Base-by-base conservation (phyloP, 92 coral and sea anemone species). In the Siderastrea radians region DNA sequence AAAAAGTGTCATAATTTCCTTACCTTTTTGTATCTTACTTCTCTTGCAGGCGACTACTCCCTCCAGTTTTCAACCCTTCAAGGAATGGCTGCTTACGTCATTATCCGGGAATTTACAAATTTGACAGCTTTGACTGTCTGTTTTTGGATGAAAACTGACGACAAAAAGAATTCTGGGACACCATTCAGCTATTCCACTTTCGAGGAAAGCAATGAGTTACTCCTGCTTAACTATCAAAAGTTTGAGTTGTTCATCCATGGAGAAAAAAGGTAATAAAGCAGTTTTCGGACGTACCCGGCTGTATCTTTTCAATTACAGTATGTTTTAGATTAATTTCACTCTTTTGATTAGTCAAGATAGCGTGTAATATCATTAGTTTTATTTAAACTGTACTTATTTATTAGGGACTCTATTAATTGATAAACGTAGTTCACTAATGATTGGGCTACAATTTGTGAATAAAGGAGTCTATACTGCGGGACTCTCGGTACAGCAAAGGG, bases 141-240 rank as follows among this genome's bases (percentile, higher is more conserved):
- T 13, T 76, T 76, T 1, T 76, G 80, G 80, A 76, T 76, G 80
- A 54, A 60, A 8, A 76, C 65, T 2, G 49, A 76, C 17, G 80
- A 76, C 66, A 76, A 54, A 9, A 48, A 16, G 8, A 76, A 60
- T 17, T 10, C 4, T 8, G 80, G 80, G 13, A 76, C 80, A 17
- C 80, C 80, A 1, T 76, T 76, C 80, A 76, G 49, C 44, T 76
- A 76, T 66, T 3, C 49, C 52, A 60, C 67, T 4, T 38, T 66
- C 5, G 62, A 4, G 1, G 4, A 15, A 43, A 11, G 54, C 57
- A 76, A 54, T 7, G 80, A 76, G 46, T 14, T 76, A 26, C 67
- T 54, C 10, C 11, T 78, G 50, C 38, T 60, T 51, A 54, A 52
- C 49, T 75, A 52, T 54, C 61, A 26, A 19, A n/a, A 75, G 7